Evolutionary conservation across 2,113 vertebrate species (phyloP).

Genomic region (Sardina pilchardus): DNA sequence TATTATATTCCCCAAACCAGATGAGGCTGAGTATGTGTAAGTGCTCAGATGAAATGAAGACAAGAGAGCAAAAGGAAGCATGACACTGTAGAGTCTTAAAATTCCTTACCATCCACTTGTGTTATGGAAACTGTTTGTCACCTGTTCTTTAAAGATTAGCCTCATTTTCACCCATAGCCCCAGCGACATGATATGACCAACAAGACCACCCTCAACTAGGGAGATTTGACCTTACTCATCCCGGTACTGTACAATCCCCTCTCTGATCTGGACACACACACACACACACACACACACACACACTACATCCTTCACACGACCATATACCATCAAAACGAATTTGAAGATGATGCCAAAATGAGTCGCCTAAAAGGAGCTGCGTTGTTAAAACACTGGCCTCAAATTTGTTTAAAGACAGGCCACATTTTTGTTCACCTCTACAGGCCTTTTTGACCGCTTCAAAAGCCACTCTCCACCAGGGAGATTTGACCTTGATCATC

Average conservation of each 20-base stretch:
- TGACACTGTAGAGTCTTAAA: not conserved
- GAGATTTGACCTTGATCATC: not conserved
- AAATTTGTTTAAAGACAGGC: not conserved
- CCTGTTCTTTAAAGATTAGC: not conserved
- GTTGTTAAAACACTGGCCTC: not conserved
- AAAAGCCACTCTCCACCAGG: not conserved
- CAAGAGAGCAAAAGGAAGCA: not conserved
- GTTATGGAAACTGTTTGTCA: not conserved
- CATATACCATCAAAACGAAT: too few species aligned
- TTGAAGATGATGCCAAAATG: too few species aligned
- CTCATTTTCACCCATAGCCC: not conserved
- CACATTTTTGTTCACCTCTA: not conserved
- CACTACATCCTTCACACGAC: not conserved
- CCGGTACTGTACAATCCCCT: not conserved
- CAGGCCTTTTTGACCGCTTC: not conserved
- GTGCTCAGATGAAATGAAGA: not conserved
- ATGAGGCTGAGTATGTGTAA: not conserved
- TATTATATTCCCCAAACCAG: not conserved
- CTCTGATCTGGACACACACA: not conserved
- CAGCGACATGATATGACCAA: not conserved
- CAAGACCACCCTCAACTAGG: not conserved
- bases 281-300: not conserved
- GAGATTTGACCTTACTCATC: not conserved
- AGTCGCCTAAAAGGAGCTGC: too few species aligned
- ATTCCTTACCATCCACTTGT: too few species aligned